Evolutionary conservation across 2,797 vertebrate species (phyloP).

Genomic region (Rachycentron canadum): DNA sequence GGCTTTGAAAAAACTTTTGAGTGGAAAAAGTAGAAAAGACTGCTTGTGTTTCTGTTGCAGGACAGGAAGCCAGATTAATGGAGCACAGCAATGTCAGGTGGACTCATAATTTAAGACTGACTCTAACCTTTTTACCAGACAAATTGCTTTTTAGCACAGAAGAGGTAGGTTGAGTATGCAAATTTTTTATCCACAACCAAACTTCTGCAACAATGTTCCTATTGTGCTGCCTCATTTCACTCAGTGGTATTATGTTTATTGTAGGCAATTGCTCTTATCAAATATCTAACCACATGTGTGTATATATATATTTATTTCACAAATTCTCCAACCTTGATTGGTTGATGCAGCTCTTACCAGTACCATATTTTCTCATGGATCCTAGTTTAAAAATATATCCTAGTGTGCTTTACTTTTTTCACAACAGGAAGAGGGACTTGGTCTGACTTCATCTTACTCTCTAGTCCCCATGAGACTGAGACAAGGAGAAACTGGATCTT

Average conservation of each 20-base stretch:
- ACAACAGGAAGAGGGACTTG: slow-evolving; percentile 36
- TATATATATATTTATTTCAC: slow-evolving; percentile 7
- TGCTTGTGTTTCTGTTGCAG: slow-evolving; percentile 1
- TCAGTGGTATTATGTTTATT: slow-evolving; percentile 9
- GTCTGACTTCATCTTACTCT: slow-evolving; percentile 49
- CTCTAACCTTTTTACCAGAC: slow-evolving; percentile 41
- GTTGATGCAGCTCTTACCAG: slow-evolving; percentile 24
- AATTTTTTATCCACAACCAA: slow-evolving; percentile 20
- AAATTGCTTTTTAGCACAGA: slow-evolving; percentile 8
- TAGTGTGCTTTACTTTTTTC: slow-evolving; percentile 6
- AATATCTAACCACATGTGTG: slow-evolving; percentile 5
- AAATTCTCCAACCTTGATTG: slow-evolving; percentile 33
- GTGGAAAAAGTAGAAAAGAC: slow-evolving; percentile 8
- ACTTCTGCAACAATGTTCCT: neutral
- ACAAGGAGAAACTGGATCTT: slow-evolving; percentile 47
- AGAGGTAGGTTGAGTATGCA: slow-evolving; percentile 6
- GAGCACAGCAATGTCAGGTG: slow-evolving; percentile 27
- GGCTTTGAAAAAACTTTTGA: neutral
- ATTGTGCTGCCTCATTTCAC: slow-evolving; percentile 37
- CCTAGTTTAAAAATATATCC: slow-evolving; percentile 25
- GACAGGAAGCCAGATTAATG: slow-evolving; percentile 19
- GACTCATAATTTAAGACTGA: slow-evolving; percentile 26
- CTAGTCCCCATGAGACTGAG: slow-evolving; percentile 59
- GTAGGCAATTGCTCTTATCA: slow-evolving; percentile 7
- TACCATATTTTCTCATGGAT: slow-evolving; percentile 39